Evolutionary conservation across 2,888 invertebrate species (phyloP), one percentile per base, ranked within the genome.

Genomic region (Leptinotarsa peninsularis): DNA sequence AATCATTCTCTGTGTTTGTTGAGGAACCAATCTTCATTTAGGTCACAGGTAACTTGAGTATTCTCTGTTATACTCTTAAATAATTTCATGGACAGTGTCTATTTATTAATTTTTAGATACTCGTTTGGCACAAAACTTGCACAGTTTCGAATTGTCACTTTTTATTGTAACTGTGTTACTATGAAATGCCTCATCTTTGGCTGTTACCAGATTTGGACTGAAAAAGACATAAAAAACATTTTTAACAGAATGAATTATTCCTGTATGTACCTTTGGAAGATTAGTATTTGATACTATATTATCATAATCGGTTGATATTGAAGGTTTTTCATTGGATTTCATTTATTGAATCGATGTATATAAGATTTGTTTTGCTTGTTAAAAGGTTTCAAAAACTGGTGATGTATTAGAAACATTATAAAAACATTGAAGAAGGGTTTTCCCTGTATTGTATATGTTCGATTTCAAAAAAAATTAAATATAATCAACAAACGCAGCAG

Each of bases 331-430:
- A 43, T 43, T 43, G 1, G 10, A 43, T 43, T 10, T 43, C 10
- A 43, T 43, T 10, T 43, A 43, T 43, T 43, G 43, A 52, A 74
- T 71, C 50, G 74, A 50, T 82, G 81, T 81, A 82, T 74, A 82
- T 81, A 80, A 72, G 73, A 69, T 76, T 76, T 74, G 80, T 80
- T 72, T 75, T 76, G 74, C 76, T 78, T 82, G 78, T 77, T 67
- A 79, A 80, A 80, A 80, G 76, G 77, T 81, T 77, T 7, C 13
- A 63, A 63, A 33, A 80, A 80, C 74, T 76, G 78, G 74, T 81
- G 82, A 81, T 83, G 84, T 73, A 82, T 83, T 83, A 83, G 83
- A 83, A 84, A 83, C 83, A 83, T 79, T 72, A 52, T 74, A 72
- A 70, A 58, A 73, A 63, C 33, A 33, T 58, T 54, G n/a, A 27